These are phyloP conservation scores for Entomobrya proxima DNA, from an alignment of 2,888 invertebrate genomes.

Conservation along the genomic window DNA sequence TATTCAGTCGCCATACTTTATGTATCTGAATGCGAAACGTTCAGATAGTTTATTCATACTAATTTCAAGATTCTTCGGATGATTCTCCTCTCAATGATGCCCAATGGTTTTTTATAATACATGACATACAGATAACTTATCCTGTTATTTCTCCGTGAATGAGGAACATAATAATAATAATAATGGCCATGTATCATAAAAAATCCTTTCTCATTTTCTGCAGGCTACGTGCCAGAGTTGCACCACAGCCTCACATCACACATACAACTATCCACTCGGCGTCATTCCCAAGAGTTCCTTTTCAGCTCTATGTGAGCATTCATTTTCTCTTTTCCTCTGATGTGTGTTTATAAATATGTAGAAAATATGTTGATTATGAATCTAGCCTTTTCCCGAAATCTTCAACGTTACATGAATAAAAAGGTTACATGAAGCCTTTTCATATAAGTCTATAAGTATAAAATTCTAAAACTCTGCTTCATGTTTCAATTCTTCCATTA, in stretches of 20 bases:
- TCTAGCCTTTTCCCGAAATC: background rate
- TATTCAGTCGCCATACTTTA: too few relatives aligned
- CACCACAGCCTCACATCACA: too few relatives aligned
- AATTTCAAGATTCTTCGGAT: background rate
- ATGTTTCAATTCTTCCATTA: too few relatives aligned
- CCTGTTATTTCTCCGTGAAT: background rate
- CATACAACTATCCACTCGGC: too few relatives aligned
- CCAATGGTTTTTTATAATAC: conserved; percentile 14
- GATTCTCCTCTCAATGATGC: background rate
- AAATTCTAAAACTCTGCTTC: too few relatives aligned
- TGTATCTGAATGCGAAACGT: too few relatives aligned
- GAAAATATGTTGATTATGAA: background rate
- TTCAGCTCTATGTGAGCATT: background rate
- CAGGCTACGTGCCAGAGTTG: too few relatives aligned
- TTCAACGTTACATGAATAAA: background rate
- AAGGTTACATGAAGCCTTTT: too few relatives aligned
- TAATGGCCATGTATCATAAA: background rate
- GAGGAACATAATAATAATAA: conserved; percentile 16
- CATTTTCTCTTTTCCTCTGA: background rate
- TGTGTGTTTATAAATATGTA: background rate
- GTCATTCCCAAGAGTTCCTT: too few relatives aligned
- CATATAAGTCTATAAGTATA: too few relatives aligned
- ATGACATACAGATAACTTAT: conserved; percentile 37
- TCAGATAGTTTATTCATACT: too few relatives aligned
- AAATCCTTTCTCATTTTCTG: too few relatives aligned